Evolutionary conservation across 1,140 invertebrate genomes (phyloP), one percentile per base, ranked within the genome.

Genomic region (Lucilia sericata): DNA sequence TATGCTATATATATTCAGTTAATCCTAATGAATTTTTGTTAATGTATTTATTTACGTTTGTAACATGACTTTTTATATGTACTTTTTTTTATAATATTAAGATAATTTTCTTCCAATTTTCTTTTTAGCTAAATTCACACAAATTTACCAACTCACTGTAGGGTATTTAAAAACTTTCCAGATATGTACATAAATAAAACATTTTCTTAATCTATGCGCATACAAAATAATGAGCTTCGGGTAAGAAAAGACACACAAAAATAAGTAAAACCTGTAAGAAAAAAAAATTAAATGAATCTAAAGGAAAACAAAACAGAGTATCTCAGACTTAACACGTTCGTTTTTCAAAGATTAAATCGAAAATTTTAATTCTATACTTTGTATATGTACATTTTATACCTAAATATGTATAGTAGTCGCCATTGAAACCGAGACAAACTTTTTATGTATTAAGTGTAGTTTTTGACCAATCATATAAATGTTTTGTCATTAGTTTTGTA

Each of bases 201-300:
- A 60, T 60, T 60, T 60, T 60, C 55, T 60, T 60, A 60, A 60
- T 60, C 55, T 60, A 70, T 70, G 21, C 60, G 19, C 65, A 70
- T 70, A 21, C 65, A 21, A 70, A 70, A 70, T 70, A 70, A 70
- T 70, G 65, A 70, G n/a, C 12, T 70, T 70, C 10, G 14, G 14
- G 14, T 2, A 5, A 19, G 19, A 70, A 70, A 1, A 55, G 13
- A 70, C 21, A n/a, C 4, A 70, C 60, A 65, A 49, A 30, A 30
- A 17, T 55, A n/a, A 12, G 0, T 17, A 55, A 10, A 14, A 55
- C 17, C 51, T 8, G 5, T 2, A 8, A 10, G 42, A 42, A 55
- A 55, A 55, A 14, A 12, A 55, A 55, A 17, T 49, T n/a, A n/a
- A 49, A 49, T 49, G 5, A 49, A 5, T 49, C 17, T 12, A 55